phyloP scores from a whole-genome alignment of 2,888 invertebrate species.

The Diaperis boleti region DNA sequence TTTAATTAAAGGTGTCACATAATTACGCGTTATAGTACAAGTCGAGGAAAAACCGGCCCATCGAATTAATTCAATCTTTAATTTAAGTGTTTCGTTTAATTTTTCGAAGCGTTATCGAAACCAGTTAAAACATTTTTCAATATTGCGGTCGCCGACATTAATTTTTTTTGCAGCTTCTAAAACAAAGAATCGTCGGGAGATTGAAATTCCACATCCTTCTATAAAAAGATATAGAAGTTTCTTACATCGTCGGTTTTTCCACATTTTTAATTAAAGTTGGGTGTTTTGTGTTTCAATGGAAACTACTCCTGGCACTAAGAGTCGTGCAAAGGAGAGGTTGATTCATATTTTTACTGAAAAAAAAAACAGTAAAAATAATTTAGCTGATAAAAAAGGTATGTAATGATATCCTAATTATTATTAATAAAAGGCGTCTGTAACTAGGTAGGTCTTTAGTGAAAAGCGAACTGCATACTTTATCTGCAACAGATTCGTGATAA shows the following conservation, averaged over 20 bases:
- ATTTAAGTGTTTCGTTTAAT: background rate
- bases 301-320: too few species aligned
- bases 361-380: too few species aligned
- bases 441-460: too few species aligned
- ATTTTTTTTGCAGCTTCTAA: background rate
- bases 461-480: too few species aligned
- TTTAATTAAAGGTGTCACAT: constrained; percentile 7
- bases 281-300: background rate
- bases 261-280: background rate
- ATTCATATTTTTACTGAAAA: too few species aligned
- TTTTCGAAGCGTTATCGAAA: background rate
- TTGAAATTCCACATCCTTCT: background rate
- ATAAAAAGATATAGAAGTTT: background rate
- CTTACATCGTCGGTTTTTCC: background rate
- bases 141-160: background rate
- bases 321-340: too few species aligned
- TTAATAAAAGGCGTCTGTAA: too few species aligned
- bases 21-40: background rate
- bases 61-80: background rate
- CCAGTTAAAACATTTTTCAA: background rate
- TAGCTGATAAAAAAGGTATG: too few species aligned
- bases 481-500: too few species aligned
- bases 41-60: constrained; percentile 2
- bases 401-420: too few species aligned
- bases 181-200: too few species aligned